Percentiles rank a stretch among this genome's conserved stretches.
These are phyloP conservation scores for Onychomys arenicola DNA, from an alignment of 2,797 vertebrate genomes.

Conservation along the genomic window DNA sequence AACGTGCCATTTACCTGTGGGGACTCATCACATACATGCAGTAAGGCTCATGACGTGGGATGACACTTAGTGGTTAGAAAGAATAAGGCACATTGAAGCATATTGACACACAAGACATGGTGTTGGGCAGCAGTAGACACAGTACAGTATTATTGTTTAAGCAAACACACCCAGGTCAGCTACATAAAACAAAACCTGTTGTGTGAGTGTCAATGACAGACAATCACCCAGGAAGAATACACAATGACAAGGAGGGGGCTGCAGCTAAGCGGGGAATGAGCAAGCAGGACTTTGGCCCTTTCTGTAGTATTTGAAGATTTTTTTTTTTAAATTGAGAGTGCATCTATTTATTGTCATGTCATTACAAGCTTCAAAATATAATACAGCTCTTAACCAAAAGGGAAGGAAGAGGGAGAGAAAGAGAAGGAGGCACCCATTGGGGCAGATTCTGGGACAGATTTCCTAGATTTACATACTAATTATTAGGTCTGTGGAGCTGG, in stretches of 20 bases:
- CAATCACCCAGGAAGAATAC: background rate
- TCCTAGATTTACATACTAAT: background rate
- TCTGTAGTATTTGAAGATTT: background rate
- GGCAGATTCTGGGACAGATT: background rate
- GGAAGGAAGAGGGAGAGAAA: background rate
- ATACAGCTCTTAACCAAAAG: background rate
- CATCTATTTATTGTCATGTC: background rate
- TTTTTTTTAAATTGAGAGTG: background rate
- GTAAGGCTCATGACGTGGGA: background rate
- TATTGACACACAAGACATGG: background rate
- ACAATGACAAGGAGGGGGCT: background rate
- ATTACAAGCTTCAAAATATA: slow-evolving; percentile 15
- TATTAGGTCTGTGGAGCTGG: background rate
- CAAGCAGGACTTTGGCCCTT: background rate
- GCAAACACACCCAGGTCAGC: background rate
- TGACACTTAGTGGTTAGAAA: background rate
- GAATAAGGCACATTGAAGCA: background rate
- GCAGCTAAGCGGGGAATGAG: background rate
- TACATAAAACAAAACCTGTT: background rate
- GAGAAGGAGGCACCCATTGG: background rate
- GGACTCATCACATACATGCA: background rate
- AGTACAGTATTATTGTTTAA: background rate
- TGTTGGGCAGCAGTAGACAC: background rate
- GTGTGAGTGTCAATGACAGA: background rate
- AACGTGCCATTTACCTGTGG: background rate